Evolutionary conservation across 2,113 vertebrate species (phyloP).

Genomic region (Grus americana): DNA sequence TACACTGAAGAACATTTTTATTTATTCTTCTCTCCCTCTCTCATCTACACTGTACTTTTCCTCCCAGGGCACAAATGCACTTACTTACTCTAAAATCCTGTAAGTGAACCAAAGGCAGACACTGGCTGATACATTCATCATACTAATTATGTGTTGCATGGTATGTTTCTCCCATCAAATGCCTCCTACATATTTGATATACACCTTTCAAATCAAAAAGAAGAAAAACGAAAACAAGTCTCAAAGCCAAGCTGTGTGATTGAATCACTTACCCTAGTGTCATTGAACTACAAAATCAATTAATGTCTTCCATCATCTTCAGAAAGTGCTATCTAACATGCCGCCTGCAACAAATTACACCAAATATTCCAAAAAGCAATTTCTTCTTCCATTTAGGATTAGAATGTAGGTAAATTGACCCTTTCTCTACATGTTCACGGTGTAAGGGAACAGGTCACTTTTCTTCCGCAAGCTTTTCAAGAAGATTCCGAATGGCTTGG

Average conservation of each 20-base stretch:
- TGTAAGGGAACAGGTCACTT: slow-evolving; percentile 3
- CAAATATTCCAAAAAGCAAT: slow-evolving; percentile 66
- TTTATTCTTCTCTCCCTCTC: neutral
- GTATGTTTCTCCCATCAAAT: slow-evolving; percentile 41
- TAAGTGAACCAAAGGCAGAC: neutral
- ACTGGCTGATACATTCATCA: neutral
- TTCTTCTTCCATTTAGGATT: slow-evolving; percentile 64
- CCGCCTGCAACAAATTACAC: slow-evolving; percentile 59
- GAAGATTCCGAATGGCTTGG: slow-evolving; percentile 12
- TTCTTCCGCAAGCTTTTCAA: neutral
- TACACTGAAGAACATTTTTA: neutral
- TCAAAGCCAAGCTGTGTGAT: slow-evolving; percentile 5
- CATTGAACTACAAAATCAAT: slow-evolving; percentile 73
- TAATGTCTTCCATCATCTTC: slow-evolving; percentile 65
- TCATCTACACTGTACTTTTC: neutral
- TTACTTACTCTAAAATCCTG: neutral
- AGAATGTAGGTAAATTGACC: slow-evolving; percentile 66
- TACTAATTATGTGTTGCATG: slow-evolving; percentile 55
- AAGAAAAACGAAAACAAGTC: slow-evolving; percentile 54
- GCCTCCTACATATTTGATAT: slow-evolving; percentile 55
- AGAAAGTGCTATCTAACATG: slow-evolving; percentile 46
- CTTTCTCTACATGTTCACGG: slow-evolving; percentile 17
- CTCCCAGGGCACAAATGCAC: neutral
- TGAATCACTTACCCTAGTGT: slow-evolving; percentile 66
- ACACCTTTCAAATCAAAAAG: slow-evolving; percentile 53